phyloP scores from a whole-genome alignment of 2,797 vertebrate genomes.

The Borostomias antarcticus region DNA sequence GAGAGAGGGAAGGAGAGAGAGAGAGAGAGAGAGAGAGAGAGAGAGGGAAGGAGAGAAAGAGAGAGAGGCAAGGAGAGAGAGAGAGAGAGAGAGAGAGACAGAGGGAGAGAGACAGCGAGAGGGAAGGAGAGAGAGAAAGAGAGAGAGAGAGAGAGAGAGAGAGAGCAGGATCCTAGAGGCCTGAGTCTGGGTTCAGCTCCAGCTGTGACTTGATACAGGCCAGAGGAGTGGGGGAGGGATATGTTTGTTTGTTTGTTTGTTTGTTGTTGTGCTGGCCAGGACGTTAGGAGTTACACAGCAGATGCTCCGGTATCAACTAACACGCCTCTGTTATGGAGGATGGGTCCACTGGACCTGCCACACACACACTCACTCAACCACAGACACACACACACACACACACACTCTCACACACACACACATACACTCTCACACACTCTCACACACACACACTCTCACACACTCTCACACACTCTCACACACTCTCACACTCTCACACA shows the following conservation, averaged over 20 bases:
- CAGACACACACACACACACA: background rate
- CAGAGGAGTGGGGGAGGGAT: background rate
- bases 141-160: no score
- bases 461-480: slow-evolving; percentile 17
- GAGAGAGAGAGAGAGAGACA: no score
- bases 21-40: no score
- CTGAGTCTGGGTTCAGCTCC: background rate
- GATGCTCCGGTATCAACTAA: background rate
- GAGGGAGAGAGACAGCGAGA: no score
- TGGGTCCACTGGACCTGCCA: background rate
- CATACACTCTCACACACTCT: slow-evolving; percentile 13
- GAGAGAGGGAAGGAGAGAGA: no score
- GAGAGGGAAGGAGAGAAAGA: no score
- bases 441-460: slow-evolving; percentile 25
- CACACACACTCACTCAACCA: background rate
- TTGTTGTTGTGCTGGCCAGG: background rate
- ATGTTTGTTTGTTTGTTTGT: no score
- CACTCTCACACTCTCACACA: slow-evolving; percentile 22
- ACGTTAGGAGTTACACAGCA: background rate
- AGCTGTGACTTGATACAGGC: background rate
- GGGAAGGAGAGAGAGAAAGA: no score
- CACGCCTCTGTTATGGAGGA: background rate
- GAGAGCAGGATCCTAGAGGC: no score
- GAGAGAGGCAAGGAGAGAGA: no score
- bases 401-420: slow-evolving; percentile 8